Evolutionary conservation across 2,888 invertebrate genomes (phyloP).

Genomic region (Branchipolynoe longqiensis): DNA sequence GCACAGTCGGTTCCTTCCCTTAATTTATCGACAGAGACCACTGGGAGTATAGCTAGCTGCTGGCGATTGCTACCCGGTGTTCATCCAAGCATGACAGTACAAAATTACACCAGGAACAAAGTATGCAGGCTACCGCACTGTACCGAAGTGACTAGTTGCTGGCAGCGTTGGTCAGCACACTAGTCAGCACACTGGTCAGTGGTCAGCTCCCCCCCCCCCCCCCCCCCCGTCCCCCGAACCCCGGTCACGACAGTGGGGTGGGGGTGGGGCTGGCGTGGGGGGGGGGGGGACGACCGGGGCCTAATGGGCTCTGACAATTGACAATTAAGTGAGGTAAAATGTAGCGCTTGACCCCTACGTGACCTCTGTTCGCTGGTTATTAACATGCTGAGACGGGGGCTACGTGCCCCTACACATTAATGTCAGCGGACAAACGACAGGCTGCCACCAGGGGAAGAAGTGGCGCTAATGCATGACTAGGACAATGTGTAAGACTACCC

Average conservation of each 20-base stretch:
- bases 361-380: conserved; percentile 37
- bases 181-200: background rate
- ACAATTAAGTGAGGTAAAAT: conserved; percentile 42
- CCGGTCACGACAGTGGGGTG: too few relatives aligned
- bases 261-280: background rate
- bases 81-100: too few relatives aligned
- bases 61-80: too few relatives aligned
- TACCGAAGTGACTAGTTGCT: too few relatives aligned
- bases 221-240: too few relatives aligned
- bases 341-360: conserved; percentile 19
- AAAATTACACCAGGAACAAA: too few relatives aligned
- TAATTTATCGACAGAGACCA: background rate
- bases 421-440: conserved; percentile 28
- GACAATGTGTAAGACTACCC: too few relatives aligned
- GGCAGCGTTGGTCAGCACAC: background rate
- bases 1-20: background rate
- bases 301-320: conserved; percentile 32
- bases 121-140: too few relatives aligned
- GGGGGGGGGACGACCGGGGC: background rate
- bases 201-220: background rate
- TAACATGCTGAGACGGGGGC: conserved; percentile 8
- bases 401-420: conserved; percentile 23
- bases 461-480: too few relatives aligned
- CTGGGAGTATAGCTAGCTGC: too few relatives aligned
- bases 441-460: too few relatives aligned